Conservation (phyloP, 2,888 invertebrate species). For the Scrobipalpa atriplicella region DNA sequence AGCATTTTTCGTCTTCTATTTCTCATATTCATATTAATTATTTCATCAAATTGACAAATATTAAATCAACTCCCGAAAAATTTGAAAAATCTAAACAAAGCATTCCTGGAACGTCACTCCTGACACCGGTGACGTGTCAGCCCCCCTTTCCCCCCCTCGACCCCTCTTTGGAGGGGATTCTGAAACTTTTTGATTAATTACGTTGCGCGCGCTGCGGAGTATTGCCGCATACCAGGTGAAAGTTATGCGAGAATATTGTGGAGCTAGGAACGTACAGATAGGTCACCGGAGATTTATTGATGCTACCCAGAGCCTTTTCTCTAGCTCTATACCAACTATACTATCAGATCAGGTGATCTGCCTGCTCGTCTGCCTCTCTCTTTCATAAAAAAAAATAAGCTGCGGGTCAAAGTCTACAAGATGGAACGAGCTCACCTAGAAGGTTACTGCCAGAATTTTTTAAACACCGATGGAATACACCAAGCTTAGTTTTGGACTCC, state of each 20-base stretch:
- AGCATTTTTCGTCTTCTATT: no score
- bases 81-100: neutral
- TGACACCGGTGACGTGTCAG: conserved; percentile 40
- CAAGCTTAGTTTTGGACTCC: no score
- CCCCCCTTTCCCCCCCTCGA: conserved; percentile 17
- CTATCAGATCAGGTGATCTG: no score
- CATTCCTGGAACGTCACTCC: conserved; percentile 44
- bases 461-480: no score
- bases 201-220: conserved; percentile 72
- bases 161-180: conserved; percentile 45
- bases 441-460: no score
- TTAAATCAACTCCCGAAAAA: neutral
- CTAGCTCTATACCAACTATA: no score
- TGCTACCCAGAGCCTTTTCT: no score
- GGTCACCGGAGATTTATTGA: neutral
- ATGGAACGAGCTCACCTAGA: no score
- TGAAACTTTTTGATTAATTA: conserved; percentile 81
- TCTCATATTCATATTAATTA: no score
- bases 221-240: conserved; percentile 71
- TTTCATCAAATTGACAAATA: neutral
- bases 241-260: conserved; percentile 56
- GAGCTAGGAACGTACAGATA: conserved; percentile 42
- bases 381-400: no score
- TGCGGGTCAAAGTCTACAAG: no score
- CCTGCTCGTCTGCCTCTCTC: no score